These are phyloP conservation scores for Calliopum simillimum DNA, from an alignment of 2,888 invertebrate species.

Conservation along the genomic window DNA sequence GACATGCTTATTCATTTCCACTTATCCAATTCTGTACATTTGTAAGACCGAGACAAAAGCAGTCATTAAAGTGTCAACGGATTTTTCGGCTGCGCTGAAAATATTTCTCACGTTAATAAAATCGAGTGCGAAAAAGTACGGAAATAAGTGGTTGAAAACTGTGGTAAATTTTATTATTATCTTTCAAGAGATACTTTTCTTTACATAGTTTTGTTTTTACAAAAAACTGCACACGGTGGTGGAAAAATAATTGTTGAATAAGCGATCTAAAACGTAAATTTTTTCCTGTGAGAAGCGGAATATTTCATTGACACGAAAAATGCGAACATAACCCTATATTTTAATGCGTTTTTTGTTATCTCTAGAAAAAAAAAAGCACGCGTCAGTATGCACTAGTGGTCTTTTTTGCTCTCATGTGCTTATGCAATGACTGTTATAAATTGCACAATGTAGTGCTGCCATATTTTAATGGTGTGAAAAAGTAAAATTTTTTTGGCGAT, in stretches of 20 bases:
- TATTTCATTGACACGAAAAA: too few relatives aligned
- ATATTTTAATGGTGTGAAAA: too few relatives aligned
- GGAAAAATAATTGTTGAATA: neutral
- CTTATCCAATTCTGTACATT: neutral
- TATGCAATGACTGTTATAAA: too few relatives aligned
- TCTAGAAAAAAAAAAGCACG: conserved; percentile 24
- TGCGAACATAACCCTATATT: conserved; percentile 15
- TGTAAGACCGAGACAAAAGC: neutral
- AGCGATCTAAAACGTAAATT: neutral
- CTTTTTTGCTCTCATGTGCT: too few relatives aligned
- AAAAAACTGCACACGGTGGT: neutral
- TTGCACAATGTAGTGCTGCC: too few relatives aligned
- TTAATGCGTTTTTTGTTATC: neutral
- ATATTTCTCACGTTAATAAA: neutral
- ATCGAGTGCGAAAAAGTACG: conserved; percentile 3
- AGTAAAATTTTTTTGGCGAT: too few relatives aligned
- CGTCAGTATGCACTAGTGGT: neutral
- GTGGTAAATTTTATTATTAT: conserved; percentile 20
- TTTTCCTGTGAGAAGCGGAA: too few relatives aligned
- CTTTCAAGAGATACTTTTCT: neutral
- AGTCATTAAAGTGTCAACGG: neutral
- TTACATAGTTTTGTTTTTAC: neutral
- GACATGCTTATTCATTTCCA: neutral
- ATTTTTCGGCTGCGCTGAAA: conserved; percentile 1
- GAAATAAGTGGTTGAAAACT: conserved; percentile 2